phyloP scores from a whole-genome alignment of 2,797 vertebrate species.

The Sebastes glaucus region DNA sequence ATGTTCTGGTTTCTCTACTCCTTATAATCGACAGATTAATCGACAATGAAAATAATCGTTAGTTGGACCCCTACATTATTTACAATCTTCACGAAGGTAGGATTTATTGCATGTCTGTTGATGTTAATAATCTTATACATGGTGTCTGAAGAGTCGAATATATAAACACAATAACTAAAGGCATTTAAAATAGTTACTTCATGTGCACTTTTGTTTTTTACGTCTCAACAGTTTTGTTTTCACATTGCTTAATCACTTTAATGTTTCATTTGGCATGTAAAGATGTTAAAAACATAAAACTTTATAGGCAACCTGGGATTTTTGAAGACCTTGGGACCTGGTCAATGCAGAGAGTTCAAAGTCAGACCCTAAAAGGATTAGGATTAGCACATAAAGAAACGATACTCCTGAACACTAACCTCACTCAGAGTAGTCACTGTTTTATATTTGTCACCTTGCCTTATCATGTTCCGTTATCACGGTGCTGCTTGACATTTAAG shows the following conservation, averaged over 20 bases:
- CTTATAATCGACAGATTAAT: no score
- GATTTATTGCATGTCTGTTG: no score
- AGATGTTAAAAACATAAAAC: not conserved
- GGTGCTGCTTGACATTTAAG: slow-evolving; percentile 25
- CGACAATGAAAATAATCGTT: no score
- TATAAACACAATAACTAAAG: not conserved
- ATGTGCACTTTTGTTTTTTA: not conserved
- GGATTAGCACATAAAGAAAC: not conserved
- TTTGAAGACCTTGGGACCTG: not conserved
- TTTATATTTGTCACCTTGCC: slow-evolving; percentile 2
- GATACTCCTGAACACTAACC: not conserved
- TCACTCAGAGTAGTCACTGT: not conserved
- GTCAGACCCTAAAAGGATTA: not conserved
- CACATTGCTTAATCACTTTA: not conserved
- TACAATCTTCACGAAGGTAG: no score
- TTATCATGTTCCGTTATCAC: slow-evolving; percentile 10
- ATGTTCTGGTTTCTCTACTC: no score
- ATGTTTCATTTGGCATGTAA: not conserved
- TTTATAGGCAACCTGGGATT: not conserved
- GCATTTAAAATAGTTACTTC: not conserved
- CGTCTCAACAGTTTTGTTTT: not conserved
- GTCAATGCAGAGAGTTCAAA: not conserved
- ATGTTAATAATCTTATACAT: no score
- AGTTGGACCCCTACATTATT: no score
- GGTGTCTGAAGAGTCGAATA: no score